Evolutionary conservation across 2,113 vertebrate species (phyloP).

Genomic region (Sinocyclocheilus anophthalmus): DNA sequence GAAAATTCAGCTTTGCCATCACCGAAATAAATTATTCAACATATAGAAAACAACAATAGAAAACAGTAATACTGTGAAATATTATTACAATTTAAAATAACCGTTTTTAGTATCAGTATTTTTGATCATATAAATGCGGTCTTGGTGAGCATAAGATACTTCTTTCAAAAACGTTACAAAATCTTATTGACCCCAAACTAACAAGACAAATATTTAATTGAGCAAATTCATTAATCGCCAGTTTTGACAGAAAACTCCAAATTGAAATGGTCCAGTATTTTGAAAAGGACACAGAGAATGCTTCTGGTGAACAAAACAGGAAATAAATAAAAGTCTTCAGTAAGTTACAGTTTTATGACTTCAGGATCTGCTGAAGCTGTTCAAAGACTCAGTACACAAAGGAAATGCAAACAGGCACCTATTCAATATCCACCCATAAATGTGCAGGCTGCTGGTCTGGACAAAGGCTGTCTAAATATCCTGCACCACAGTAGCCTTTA

Average conservation of each 20-base stretch:
- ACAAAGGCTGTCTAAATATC: slow-evolving; percentile 35
- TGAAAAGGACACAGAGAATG: background rate
- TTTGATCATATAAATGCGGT: background rate
- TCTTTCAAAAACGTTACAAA: background rate
- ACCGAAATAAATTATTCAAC: background rate
- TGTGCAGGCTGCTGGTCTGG: slow-evolving; percentile 16
- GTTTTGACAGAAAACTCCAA: background rate
- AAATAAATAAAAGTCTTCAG: slow-evolving; percentile 6
- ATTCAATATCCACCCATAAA: slow-evolving; percentile 27
- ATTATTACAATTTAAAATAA: no score
- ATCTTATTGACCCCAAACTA: background rate
- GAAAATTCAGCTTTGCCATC: background rate
- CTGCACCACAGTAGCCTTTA: slow-evolving; percentile 13
- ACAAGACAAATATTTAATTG: background rate
- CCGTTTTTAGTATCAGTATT: background rate
- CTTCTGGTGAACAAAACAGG: background rate
- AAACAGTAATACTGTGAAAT: no score
- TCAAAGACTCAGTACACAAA: background rate
- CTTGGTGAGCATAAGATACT: background rate
- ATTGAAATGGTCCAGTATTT: background rate
- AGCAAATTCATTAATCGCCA: background rate
- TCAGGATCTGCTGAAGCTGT: background rate
- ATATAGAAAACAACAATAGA: no score
- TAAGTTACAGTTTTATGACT: background rate
- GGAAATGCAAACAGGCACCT: background rate